Percentiles rank a stretch among this genome's conserved stretches.
Evolutionary conservation across 2,797 vertebrate genomes (phyloP).

Genomic region (Halcyon badia): DNA sequence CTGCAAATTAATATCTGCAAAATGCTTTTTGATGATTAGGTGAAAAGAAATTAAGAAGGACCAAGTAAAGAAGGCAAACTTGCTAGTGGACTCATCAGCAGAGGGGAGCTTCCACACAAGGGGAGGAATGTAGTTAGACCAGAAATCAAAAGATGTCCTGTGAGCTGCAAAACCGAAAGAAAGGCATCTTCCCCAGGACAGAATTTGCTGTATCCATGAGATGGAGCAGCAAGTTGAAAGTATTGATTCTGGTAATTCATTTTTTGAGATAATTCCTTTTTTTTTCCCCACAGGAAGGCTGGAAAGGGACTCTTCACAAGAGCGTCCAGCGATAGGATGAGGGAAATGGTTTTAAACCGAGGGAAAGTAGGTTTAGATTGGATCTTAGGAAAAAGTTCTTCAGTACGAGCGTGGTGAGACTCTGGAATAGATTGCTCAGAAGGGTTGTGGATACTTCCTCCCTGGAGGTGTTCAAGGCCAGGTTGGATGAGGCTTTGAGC

Average conservation of each 20-base stretch:
- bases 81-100: neutral
- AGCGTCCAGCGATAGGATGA: no score
- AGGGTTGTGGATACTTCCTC: no score
- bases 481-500: no score
- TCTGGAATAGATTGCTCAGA: no score
- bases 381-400: no score
- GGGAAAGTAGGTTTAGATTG: no score
- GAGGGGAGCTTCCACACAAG: neutral
- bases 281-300: no score
- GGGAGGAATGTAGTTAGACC: conserved; percentile 5
- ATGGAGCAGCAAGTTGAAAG: neutral
- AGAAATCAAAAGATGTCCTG: neutral
- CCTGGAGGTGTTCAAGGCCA: no score
- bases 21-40: neutral
- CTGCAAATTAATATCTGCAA: conserved; percentile 8
- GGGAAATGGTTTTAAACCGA: no score
- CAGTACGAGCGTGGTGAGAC: no score
- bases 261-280: neutral
- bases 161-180: neutral
- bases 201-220: neutral
- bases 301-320: no score
- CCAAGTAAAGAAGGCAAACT: neutral
- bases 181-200: neutral
- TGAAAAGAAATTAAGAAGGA: neutral
- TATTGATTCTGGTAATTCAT: neutral